Base-by-base conservation (phyloP, 2,113 vertebrate species). In the Pachypanchax playfairii region DNA sequence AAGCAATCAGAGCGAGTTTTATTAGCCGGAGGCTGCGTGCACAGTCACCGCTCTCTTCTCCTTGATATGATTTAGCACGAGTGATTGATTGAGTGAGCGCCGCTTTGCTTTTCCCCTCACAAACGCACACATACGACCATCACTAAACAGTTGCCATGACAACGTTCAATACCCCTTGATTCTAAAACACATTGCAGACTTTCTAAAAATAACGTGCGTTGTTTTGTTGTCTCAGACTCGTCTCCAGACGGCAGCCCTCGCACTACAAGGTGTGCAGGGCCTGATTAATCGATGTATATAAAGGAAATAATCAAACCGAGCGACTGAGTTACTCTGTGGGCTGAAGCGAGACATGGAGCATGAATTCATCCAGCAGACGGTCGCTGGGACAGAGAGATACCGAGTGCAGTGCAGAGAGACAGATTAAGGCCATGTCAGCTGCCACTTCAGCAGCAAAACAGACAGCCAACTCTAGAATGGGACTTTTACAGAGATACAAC, bases 141-240 rank as follows among this genome's bases (percentile, higher is more conserved):
- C 43, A 62, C 79, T 79, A 86, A 76, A 81, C 85, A 82, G 85
- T 93, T 92, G 85, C 88, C 86, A 92, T 92, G 89, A 87, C 84
- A 84, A 91, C 89, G 17, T 77, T 64, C 70, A 78, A 84, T 85
- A 68, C 84, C 83, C 75, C 82, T 75, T 76, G 79, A 75, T 82
- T 85, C 80, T 80, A 85, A 89, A 90, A 91, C 85, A 84, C 82
- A 76, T 86, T 82, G 82, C 84, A 89, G 89, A 89, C 88, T 83
- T 89, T 90, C 92, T 92, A 92, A 91, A 93, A 92, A 92, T 91
- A 92, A 77, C 78, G 46, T 20, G 24, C 59, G 66, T 79, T 70
- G 75, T 77, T 58, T 78, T 83, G n/a, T n/a, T n/a, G 86, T 80
- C 56, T 85, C 48, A 79, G 82, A 44, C 79, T 72, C 38, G 39